Conservation (phyloP, 2,113 vertebrate genomes). For the Xenopus laevis region DNA sequence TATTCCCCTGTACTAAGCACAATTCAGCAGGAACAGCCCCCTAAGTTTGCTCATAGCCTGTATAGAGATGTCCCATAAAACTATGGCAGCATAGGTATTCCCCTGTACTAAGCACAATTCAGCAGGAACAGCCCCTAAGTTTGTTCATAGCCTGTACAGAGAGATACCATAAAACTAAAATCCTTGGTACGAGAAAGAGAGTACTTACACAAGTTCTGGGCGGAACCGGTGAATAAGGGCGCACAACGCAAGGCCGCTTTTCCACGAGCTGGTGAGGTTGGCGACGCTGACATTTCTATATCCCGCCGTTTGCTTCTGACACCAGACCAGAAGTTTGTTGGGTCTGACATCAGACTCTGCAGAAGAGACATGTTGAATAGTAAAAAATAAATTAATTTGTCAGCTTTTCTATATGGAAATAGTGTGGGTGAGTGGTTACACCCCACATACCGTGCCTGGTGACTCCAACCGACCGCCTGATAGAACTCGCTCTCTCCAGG, state of each 20-base stretch:
- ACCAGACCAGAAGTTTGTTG: conserved; percentile 88
- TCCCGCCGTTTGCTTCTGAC: conserved; percentile 88
- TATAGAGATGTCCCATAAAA: too few relatives aligned
- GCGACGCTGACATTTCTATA: conserved; percentile 78
- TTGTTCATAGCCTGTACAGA: too few relatives aligned
- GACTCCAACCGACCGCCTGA: conserved; percentile 82
- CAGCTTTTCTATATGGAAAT: too few relatives aligned
- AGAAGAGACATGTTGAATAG: neutral
- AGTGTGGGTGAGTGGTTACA: too few relatives aligned
- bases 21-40: too few relatives aligned
- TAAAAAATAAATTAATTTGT: neutral
- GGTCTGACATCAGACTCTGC: conserved; percentile 88
- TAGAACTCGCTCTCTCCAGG: conserved; percentile 75
- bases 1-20: too few relatives aligned
- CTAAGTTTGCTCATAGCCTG: too few relatives aligned
- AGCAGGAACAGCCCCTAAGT: too few relatives aligned
- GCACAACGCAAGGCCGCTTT: conserved; percentile 82
- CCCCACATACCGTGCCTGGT: conserved; percentile 69
- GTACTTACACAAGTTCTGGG: conserved; percentile 86
- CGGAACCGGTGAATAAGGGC: conserved; percentile 91
- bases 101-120: too few relatives aligned
- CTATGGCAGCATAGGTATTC: too few relatives aligned
- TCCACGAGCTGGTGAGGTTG: conserved; percentile 85
- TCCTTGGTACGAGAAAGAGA: neutral
- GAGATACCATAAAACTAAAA: too few relatives aligned